Conservation (phyloP, 1,140 invertebrate species). For the Sitodiplosis mosellana region DNA sequence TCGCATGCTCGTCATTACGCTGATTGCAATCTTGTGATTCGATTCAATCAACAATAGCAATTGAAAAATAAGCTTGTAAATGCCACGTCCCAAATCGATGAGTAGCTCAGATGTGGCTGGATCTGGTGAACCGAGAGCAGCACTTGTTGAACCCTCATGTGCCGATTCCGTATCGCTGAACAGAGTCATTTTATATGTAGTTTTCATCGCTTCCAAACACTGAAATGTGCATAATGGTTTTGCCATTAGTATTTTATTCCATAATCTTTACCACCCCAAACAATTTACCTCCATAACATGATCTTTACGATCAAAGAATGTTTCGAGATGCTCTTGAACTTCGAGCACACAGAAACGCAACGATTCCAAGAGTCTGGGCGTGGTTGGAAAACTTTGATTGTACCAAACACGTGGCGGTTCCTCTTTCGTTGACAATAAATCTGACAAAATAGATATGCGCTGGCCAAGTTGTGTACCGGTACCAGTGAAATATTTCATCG, state of each 20-base stretch:
- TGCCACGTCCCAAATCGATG: slow-evolving; percentile 55
- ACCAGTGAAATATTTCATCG: slow-evolving; percentile 23
- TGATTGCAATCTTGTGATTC: slow-evolving; percentile 70
- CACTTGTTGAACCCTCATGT: slow-evolving; percentile 26
- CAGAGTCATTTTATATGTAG: slow-evolving; percentile 50
- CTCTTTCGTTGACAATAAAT: slow-evolving; percentile 36
- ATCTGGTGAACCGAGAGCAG: slow-evolving; percentile 18
- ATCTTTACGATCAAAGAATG: slow-evolving; percentile 80
- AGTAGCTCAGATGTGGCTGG: slow-evolving; percentile 31
- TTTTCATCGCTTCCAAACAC: slow-evolving; percentile 56
- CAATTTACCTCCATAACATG: slow-evolving; percentile 69
- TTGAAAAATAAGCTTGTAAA: slow-evolving; percentile 91
- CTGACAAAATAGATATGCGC: slow-evolving; percentile 42
- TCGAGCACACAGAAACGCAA: slow-evolving; percentile 81
- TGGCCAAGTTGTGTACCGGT: slow-evolving; percentile 30
- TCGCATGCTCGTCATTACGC: slow-evolving; percentile 26
- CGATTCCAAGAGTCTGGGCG: slow-evolving; percentile 47
- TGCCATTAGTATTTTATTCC: too few relatives aligned
- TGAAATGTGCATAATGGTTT: slow-evolving; percentile 18
- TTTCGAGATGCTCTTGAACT: slow-evolving; percentile 87
- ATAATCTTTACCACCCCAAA: too few relatives aligned
- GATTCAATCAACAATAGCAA: slow-evolving; percentile 76
- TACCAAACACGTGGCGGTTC: slow-evolving; percentile 60
- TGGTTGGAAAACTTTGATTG: slow-evolving; percentile 39
- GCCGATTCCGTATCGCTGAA: slow-evolving; percentile 38